phyloP scores from a whole-genome alignment of 1,140 invertebrate genomes.

The Caenorhabditis latens region DNA sequence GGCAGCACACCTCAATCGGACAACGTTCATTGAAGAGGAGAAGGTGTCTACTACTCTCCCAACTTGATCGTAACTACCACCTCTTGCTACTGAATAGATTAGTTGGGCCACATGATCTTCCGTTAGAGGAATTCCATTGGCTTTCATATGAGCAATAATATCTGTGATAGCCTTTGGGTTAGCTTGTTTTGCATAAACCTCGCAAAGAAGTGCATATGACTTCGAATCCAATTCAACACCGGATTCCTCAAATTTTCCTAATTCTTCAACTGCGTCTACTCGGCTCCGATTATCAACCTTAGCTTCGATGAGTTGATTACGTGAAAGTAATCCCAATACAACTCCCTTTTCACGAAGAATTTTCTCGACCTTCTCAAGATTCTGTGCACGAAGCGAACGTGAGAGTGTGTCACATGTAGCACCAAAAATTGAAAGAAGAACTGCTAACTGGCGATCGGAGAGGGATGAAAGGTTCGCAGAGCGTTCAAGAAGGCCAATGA shows the following conservation, averaged over 20 bases:
- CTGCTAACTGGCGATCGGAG: constrained; percentile 34
- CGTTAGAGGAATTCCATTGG: constrained; percentile 4
- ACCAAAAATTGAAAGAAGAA: constrained; percentile 16
- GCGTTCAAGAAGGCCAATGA: background rate
- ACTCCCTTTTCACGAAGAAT: constrained; percentile 23
- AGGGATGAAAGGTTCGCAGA: background rate
- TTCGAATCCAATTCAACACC: constrained; percentile 20
- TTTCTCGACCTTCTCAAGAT: constrained; percentile 17
- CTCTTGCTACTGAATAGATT: constrained; percentile 32
- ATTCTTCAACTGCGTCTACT: constrained; percentile 29
- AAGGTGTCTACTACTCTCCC: constrained; percentile 24
- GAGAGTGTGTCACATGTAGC: constrained; percentile 25
- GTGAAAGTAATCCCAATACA: background rate
- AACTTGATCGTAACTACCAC: constrained; percentile 10
- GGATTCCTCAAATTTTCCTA: constrained; percentile 41
- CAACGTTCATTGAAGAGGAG: constrained; percentile 30
- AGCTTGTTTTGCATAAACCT: constrained; percentile 24
- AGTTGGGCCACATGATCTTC: constrained; percentile 44
- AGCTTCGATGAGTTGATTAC: constrained; percentile 34
- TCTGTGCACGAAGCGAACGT: constrained; percentile 19
- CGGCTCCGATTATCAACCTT: constrained; percentile 27
- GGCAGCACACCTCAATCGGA: constrained; percentile 25
- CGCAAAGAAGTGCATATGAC: constrained; percentile 10
- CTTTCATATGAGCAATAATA: constrained; percentile 37
- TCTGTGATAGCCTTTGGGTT: constrained; percentile 34